Base-by-base conservation (phyloP, 1,140 invertebrate species). In the Heliconius congener region DNA sequence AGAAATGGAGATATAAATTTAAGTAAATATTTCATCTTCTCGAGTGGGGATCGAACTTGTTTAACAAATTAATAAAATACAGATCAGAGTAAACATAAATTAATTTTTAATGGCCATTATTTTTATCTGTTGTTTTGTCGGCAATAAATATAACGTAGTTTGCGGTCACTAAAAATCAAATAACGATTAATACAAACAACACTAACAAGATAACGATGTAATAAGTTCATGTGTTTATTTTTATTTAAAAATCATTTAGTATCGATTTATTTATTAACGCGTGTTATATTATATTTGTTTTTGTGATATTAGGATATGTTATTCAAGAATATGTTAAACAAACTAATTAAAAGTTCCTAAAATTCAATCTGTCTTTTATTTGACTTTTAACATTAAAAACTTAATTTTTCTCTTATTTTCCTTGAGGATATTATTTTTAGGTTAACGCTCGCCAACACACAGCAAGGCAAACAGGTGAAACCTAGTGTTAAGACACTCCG, bases 81-180 rank as follows among this genome's bases (percentile, higher is more conserved):
- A 66, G 0, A 66, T 30, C 27, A n/a, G 2, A 66, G 60, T 66
- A 27, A 66, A 30, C 11, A 16, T 30, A 4, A 66, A 66, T 66
- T 66, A 66, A 5, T 6, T 13, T 30, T 66, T 66, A 66, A 66
- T 30, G 3, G 9, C 9, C 57, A 66, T 66, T 42, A 27, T 27
- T 60, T 30, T 78, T 60, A 73, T 78, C 57, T n/a, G n/a, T 66
- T 60, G 37, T 70, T 74, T 79, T 79, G 77, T 79, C 77, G 77
- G 77, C n/a, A 37, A 2, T 11, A 34, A 30, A n/a, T 73, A 37
- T 74, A 46, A 76, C 46, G 52, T 18, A 19, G 18, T 74, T 70
- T 74, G 77, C 57, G 77, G 77, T 79, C 37, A 72, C n/a, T 79
- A 74, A 79, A 79, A 79, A 79, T 78, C 60, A 76, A 76, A 76